Evolutionary conservation across 2,888 invertebrate genomes (phyloP), one percentile per base, ranked within the genome.

Genomic region (Zaprionus bogoriensis): DNA sequence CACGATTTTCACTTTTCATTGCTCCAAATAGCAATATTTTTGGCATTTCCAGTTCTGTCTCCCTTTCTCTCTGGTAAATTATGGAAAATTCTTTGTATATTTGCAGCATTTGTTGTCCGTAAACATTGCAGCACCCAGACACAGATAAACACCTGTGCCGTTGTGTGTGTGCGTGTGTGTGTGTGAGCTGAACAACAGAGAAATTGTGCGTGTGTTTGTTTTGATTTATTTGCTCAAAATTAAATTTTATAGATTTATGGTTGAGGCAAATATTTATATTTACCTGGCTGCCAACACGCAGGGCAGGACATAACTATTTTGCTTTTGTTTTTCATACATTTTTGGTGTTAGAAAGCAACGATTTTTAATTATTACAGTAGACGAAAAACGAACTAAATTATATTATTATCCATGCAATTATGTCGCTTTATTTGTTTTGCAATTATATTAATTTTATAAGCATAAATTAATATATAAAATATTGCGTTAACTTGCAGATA

Each of bases 171-270:
- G n/a, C n/a, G n/a, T n/a, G n/a, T n/a, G n/a, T n/a, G n/a, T 48
- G 17, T 25, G 9, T 4, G 27, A 10, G 12, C 30, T 19, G n/a
- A 7, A 19, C 19, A 48, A 17, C 7, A 28, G 17, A 48, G 30
- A 46, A 17, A 22, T 17, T 39, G 30, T 41, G 22, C 55, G 28
- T 66, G 10, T 54, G 41, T 79, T 52, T 44, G 47, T 27, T 41
- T 28, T 76, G 67, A 82, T 82, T 80, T 80, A 82, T 82, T 77
- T 74, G 69, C 66, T 45, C 55, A 42, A 74, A 64, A 79, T 74
- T 74, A 55, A 68, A 69, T 70, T 67, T 72, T 54, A 53, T 54
- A 57, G 70, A 61, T 68, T 61, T 76, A 54, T 66, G 67, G 51
- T 47, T 50, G 25, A 58, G 38, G 41, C 9, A 64, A 75, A 75